Evolutionary conservation across 2,888 invertebrate species (phyloP), one percentile per base, ranked within the genome.

Genomic region (Muschampia plurimacula): DNA sequence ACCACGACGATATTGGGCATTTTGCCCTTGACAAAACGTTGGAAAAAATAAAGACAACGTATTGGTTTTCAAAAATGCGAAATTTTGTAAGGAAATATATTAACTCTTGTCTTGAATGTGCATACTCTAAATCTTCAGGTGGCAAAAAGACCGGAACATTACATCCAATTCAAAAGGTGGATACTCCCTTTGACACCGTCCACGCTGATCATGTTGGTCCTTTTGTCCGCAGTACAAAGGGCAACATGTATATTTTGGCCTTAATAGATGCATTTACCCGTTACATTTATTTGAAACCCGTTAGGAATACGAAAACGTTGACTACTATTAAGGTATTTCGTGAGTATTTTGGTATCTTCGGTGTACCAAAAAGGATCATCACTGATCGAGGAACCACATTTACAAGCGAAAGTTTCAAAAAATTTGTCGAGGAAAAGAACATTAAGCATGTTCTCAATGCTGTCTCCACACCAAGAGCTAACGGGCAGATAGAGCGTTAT

Each of bases 1-100:
- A 55, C 9, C 55, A 55, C 9, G 55, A 55, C 4, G 55, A 55
- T 4, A 55, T 55, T 9, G 55, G 55, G 9, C 55, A 55, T 55
- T 55, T 55, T 55, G 55, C 55, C 9, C 9, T 55, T 9, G 55
- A 55, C 55, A 55, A 55, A 22, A 55, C 55, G 9, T 55, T 55
- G 22, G 55, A 55, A 55, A 46, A 46, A 5, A 13, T 46, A n/a
- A 46, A 46, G 13, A 4, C 46, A 4, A 13, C 13, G 4, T 46
- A 13, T 13, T 46, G 46, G 46, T 46, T 46, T 13, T 13, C 46
- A 4, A 46, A 46, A 13, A 46, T 46, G 46, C 46, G 46, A 46
- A 46, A 46, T 13, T 46, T 46, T 4, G 13, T 46, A 13, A 46
- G 13, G 9, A 46, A 46, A 13, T 46, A 46, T 6, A 13, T 46